Evolutionary conservation across 2,797 vertebrate species (phyloP).

Genomic region (Hylomyscus alleni): DNA sequence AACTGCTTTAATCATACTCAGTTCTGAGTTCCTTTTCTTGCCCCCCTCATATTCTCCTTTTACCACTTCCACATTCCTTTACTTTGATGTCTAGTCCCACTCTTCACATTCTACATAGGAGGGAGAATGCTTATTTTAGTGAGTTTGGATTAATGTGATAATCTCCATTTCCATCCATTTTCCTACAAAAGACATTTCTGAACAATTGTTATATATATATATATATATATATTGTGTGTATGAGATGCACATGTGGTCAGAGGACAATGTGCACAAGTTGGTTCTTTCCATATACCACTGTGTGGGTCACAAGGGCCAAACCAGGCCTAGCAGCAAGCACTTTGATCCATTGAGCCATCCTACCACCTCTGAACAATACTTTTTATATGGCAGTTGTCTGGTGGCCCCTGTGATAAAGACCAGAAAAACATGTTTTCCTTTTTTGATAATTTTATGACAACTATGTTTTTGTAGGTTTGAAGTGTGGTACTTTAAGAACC

Average conservation of each 20-base stretch:
- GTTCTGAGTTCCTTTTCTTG: background rate
- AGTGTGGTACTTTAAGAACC: slow-evolving; percentile 58
- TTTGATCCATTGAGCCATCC: background rate
- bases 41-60: background rate
- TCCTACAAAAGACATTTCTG: background rate
- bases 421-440: background rate
- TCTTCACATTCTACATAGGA: background rate
- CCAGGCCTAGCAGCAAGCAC: background rate
- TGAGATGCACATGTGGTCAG: background rate
- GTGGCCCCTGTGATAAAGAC: background rate
- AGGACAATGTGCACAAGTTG: background rate
- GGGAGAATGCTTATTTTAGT: background rate
- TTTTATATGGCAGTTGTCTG: slow-evolving; percentile 45
- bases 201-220: background rate
- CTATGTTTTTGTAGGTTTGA: slow-evolving; percentile 75
- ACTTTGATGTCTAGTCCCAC: background rate
- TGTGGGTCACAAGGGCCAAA: background rate
- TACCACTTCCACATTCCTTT: too few relatives aligned
- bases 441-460: slow-evolving; percentile 59
- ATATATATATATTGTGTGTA: background rate
- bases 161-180: background rate
- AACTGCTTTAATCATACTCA: background rate
- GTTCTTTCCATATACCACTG: background rate
- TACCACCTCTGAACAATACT: background rate
- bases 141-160: background rate